Base-by-base conservation (phyloP, 2,888 invertebrate species). In the Aproaerema taeniolella region DNA sequence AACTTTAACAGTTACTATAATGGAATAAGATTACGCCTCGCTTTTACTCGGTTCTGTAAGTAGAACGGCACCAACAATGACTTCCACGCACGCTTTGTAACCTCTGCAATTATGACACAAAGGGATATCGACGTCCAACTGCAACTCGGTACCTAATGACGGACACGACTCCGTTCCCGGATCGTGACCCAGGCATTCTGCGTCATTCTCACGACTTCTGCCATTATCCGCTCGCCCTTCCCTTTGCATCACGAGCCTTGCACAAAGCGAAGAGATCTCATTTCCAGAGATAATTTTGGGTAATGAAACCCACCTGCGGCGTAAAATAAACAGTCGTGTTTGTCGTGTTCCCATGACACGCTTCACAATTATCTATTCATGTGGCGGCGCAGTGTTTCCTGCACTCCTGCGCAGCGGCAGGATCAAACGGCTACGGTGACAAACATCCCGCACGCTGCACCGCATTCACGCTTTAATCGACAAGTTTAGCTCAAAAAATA, bases 161-260 rank as follows among this genome's bases (percentile, higher is more conserved):
- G 52, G 59, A 51, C 67, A 60, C 62, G 62, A 64, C 56, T 39
- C 49, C 53, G 49, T 47, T 52, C 54, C 57, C 43, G 61, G 46
- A 58, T 70, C 73, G 73, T 70, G 72, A 68, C 64, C 54, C 47
- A 52, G 58, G n/a, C 60, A 61, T 67, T 70, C 69, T 53, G 7
- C 14, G 7, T 20, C 16, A 13, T 10, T n/a, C 26, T 2, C 30
- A 30, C 10, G 12, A 30, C 25, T 30, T 36, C 31, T 11, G 4
- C 7, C 20, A 29, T 30, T 37, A n/a, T 37, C 20, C 29, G 6
- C n/a, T 17, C 10, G 11, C 26, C 20, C 25, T 15, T n/a, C n/a
- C n/a, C n/a, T 25, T 13, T 31, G 20, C 33, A 3, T 58, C 57
- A 55, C 56, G 53, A 41, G 42, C 47, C 43, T 55, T 45, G 40